A percentile compares a stretch with the other conserved stretches of the same genome.
These are phyloP conservation scores for Pelvicachromis taeniatus DNA, from an alignment of 2,113 vertebrate genomes.

Conservation along the genomic window DNA sequence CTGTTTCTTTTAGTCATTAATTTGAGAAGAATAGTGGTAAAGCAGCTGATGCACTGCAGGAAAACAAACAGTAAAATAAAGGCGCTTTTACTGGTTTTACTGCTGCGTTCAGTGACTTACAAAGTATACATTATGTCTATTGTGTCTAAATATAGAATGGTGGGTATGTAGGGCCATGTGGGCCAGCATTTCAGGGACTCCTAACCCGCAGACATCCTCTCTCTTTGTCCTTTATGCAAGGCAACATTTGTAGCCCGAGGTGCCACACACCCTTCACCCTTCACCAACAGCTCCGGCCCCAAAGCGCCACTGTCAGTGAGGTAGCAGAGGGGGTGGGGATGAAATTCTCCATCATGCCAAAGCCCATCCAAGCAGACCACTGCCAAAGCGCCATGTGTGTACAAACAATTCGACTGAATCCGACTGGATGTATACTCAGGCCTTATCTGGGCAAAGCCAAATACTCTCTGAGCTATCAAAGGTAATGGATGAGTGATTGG, in stretches of 20 bases:
- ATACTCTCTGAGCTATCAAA: constrained; percentile 66
- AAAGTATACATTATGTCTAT: constrained; percentile 11
- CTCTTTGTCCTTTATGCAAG: constrained; percentile 56
- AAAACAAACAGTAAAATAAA: not conserved
- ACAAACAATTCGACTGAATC: constrained; percentile 67
- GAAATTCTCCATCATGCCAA: constrained; percentile 42
- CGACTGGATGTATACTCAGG: constrained; percentile 60
- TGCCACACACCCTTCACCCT: constrained; percentile 61
- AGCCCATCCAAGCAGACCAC: constrained; percentile 51
- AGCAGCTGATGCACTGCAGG: not conserved
- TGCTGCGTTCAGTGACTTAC: not conserved
- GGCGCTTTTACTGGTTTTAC: not conserved
- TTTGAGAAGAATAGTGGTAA: not conserved
- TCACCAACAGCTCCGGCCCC: constrained; percentile 39
- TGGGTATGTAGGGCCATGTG: constrained; percentile 18
- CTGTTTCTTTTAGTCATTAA: not conserved
- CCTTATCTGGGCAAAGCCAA: constrained; percentile 63
- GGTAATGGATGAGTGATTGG: constrained; percentile 58
- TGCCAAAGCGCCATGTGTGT: constrained; percentile 57
- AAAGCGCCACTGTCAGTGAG: constrained; percentile 27
- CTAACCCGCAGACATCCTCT: constrained; percentile 14
- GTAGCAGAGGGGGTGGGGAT: not conserved
- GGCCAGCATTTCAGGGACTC: constrained; percentile 20
- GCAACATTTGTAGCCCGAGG: constrained; percentile 42
- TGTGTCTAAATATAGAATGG: constrained; percentile 19